Evolutionary conservation across 1,140 invertebrate species (phyloP), one percentile per base, ranked within the genome.

Genomic region (Steinernema feltiae): DNA sequence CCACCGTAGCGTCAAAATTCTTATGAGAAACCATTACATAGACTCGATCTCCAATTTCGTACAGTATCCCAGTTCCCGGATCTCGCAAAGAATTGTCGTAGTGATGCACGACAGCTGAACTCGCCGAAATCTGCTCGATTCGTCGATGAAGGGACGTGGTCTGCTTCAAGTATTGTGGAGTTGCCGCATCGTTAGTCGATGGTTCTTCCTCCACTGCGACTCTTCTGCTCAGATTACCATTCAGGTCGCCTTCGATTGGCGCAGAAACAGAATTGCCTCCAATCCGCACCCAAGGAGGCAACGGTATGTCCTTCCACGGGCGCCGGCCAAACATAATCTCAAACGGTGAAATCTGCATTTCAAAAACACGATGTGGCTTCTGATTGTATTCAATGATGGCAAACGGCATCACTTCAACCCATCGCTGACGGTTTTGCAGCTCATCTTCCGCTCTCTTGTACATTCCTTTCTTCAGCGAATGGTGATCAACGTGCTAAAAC

Each of bases 381-480:
- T 70, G 69, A n/a, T 70, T 70, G 69, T 30, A 53, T 21, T 71
- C 70, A 27, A 71, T 71, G 70, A 71, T 27, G 12, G 70, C 70
- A 27, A 71, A 71, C 7, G 70, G 70, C 70, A 71, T 32, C 70
- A 27, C 70, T 53, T 71, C 70, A 21, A 71, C 70, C 70, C 70
- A 71, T 7, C 70, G 70, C 15, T 12, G 21, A 15, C 70, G 70
- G 46, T 53, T 27, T 7, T 27, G 7, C 15, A 71, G 15, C 24
- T 71, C 70, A 30, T 32, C 29, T 30, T 71, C 70, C 24, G 70
- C 69, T 18, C 69, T 7, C 7, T n/a, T 7, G 69, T 70, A n/a
- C 32, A 71, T 71, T 15, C 70, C 32, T n/a, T 27, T 15, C 21
- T 53, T 32, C 24, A 71, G 70, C 70, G 24, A 41, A 30, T 71